Conservation (phyloP, 2,113 vertebrate genomes). For the Perca fluviatilis region DNA sequence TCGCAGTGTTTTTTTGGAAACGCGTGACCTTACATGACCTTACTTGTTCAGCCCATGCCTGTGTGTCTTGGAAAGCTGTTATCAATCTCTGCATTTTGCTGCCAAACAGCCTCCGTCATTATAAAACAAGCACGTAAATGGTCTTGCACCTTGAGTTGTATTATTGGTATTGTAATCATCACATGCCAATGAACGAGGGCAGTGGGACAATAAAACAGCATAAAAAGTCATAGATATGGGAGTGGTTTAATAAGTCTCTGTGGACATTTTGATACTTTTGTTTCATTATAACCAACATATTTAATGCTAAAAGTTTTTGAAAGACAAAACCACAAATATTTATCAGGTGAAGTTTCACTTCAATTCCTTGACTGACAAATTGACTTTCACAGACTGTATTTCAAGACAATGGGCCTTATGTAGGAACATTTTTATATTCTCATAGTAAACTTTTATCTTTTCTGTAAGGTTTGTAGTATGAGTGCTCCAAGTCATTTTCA, state of each 20-base stretch:
- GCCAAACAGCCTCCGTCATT: not conserved
- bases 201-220: not conserved
- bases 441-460: not conserved
- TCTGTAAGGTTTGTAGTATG: not conserved
- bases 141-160: conserved; percentile 6
- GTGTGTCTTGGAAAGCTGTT: conserved; percentile 34
- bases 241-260: not conserved
- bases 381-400: not conserved
- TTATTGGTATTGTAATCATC: not conserved
- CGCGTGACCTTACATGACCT: conserved; percentile 14
- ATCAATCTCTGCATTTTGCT: conserved; percentile 18
- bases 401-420: not conserved
- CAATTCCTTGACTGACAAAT: not conserved
- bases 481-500: not conserved
- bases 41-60: not conserved
- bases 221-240: not conserved
- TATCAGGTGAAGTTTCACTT: not conserved
- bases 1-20: conserved; percentile 1
- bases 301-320: not conserved
- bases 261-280: conserved; percentile 2
- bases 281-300: not conserved
- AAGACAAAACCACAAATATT: not conserved
- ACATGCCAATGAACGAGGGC: not conserved
- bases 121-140: not conserved
- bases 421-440: not conserved